These are phyloP conservation scores for Delichon dasypus DNA, from an alignment of 2,797 vertebrate genomes.

Conservation along the genomic window DNA sequence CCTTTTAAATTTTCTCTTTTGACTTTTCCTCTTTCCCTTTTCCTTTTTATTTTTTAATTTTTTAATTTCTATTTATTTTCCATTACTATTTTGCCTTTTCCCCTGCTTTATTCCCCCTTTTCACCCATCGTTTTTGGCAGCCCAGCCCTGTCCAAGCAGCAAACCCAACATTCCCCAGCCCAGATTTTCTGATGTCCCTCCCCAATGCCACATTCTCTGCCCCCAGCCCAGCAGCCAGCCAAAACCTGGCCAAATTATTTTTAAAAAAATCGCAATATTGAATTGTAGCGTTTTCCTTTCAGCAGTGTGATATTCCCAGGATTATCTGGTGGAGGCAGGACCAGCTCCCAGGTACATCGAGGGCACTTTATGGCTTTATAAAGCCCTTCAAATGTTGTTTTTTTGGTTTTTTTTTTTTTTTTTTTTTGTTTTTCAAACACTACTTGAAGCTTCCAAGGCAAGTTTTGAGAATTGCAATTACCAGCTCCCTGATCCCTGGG, in stretches of 20 bases:
- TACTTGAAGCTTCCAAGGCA: slow-evolving; percentile 68
- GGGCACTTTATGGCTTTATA: slow-evolving; percentile 1
- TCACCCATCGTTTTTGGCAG: not conserved
- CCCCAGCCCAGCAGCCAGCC: not conserved
- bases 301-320: not conserved
- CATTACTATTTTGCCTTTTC: not conserved
- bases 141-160: not conserved
- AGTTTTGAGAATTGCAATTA: slow-evolving; percentile 74
- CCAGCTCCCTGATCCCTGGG: slow-evolving; percentile 71
- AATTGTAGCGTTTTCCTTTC: rapidly evolving
- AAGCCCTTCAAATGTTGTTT: not conserved
- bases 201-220: rapidly evolving
- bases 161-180: not conserved
- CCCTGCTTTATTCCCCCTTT: rapidly evolving
- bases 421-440: slow-evolving; percentile 46
- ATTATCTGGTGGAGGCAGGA: not conserved
- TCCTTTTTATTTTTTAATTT: not conserved
- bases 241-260: not conserved
- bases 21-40: not conserved
- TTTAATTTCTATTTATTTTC: not conserved
- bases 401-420: too few relatives aligned
- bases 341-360: not conserved
- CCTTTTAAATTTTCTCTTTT: not conserved
- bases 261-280: rapidly evolving
- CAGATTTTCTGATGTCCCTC: not conserved